These are phyloP conservation scores for Molorchus minor DNA, from an alignment of 2,888 invertebrate species.

Conservation along the genomic window DNA sequence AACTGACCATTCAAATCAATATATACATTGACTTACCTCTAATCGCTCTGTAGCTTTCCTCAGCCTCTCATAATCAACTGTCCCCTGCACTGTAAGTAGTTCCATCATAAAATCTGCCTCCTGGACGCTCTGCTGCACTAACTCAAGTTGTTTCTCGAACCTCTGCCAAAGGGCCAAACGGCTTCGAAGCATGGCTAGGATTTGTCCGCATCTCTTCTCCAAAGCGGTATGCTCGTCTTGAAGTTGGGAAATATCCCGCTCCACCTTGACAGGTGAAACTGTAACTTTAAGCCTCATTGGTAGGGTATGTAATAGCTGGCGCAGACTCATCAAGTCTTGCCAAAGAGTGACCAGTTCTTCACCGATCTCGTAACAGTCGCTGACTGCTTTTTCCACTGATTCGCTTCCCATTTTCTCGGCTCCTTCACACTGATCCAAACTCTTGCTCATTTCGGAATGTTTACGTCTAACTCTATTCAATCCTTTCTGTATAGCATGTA, in stretches of 20 bases:
- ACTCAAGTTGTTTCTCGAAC: conserved; percentile 80
- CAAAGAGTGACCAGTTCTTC: conserved; percentile 77
- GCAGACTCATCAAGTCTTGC: conserved; percentile 79
- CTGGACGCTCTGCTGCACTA: conserved; percentile 82
- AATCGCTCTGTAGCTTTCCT: conserved; percentile 85
- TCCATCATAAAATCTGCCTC: conserved; percentile 92
- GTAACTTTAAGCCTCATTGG: conserved; percentile 79
- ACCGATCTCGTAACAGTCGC: conserved; percentile 75
- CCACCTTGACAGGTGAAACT: conserved; percentile 74
- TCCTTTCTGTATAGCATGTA: conserved; percentile 77
- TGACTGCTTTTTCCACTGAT: conserved; percentile 78
- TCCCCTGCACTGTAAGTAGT: conserved; percentile 82
- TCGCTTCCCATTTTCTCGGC: conserved; percentile 79
- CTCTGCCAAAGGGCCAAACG: conserved; percentile 78
- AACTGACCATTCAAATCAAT: no score
- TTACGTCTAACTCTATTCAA: conserved; percentile 74
- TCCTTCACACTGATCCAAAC: conserved; percentile 77
- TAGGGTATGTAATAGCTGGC: conserved; percentile 80
- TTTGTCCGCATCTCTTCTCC: conserved; percentile 75
- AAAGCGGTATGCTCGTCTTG: conserved; percentile 79
- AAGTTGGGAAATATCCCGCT: conserved; percentile 77
- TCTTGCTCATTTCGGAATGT: conserved; percentile 69
- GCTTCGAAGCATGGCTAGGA: conserved; percentile 72
- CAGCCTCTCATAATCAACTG: conserved; percentile 83
- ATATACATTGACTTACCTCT: conserved; percentile 84